Conservation (phyloP, 1,140 invertebrate species). For the Artemia franciscana region DNA sequence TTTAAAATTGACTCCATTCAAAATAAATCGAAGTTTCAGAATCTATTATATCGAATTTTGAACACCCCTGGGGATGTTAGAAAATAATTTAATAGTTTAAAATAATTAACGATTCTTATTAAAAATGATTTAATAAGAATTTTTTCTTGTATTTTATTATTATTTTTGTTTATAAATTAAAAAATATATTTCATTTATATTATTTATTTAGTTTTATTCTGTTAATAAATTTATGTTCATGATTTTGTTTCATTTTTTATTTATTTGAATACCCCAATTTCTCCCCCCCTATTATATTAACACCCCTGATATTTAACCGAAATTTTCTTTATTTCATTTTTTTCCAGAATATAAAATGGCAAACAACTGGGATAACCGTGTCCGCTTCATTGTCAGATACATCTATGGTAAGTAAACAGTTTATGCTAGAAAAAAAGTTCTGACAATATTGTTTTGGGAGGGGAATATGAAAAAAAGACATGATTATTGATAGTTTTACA, state of each 20-base stretch:
- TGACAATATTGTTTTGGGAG: no score
- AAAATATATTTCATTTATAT: not conserved
- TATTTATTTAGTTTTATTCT: not conserved
- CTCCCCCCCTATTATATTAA: not conserved
- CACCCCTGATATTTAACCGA: not conserved
- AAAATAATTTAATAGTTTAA: no score
- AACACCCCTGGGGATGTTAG: no score
- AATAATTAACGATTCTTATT: no score
- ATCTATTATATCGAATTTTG: no score
- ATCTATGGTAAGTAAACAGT: conserved; percentile 44
- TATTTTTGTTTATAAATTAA: not conserved
- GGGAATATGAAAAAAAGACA: no score
- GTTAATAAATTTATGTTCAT: not conserved
- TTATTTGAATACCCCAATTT: not conserved
- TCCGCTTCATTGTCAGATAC: conserved; percentile 48
- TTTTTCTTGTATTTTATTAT: not conserved
- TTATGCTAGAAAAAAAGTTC: no score
- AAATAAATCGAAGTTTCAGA: no score
- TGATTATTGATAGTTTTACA: no score
- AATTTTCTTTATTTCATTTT: not conserved
- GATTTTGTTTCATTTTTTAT: not conserved
- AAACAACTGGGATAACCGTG: conserved; percentile 53
- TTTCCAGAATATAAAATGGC: conserved; percentile 25
- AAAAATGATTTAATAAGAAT: no score
- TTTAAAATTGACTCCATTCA: no score